phyloP scores from a whole-genome alignment of 2,797 vertebrate genomes.

The Aulostomus chinensis region DNA sequence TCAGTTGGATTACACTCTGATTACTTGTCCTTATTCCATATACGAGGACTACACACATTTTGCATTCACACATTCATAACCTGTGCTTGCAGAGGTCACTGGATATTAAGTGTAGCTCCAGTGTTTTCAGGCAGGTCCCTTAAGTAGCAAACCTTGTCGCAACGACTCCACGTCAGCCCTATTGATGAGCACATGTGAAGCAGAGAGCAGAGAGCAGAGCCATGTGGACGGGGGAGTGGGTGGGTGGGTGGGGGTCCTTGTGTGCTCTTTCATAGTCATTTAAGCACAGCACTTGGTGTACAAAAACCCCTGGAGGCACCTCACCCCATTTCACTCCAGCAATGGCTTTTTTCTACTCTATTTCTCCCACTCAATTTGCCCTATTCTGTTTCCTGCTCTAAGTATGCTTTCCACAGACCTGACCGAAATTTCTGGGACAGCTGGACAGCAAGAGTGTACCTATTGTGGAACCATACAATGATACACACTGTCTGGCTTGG shows the following conservation, averaged over 20 bases:
- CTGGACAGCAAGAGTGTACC: constrained; percentile 1
- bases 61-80: constrained; percentile 59
- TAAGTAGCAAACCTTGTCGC: constrained; percentile 73
- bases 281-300: constrained; percentile 59
- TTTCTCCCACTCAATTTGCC: constrained; percentile 33
- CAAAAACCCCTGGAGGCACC: constrained; percentile 48
- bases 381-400: constrained; percentile 15
- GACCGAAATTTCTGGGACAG: neutral
- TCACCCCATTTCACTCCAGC: constrained; percentile 60
- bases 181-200: constrained; percentile 68
- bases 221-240: constrained; percentile 23
- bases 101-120: constrained; percentile 31
- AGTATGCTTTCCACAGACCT: constrained; percentile 9
- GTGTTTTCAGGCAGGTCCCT: constrained; percentile 51
- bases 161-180: constrained; percentile 55
- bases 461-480: too few relatives aligned
- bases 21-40: constrained; percentile 17
- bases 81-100: constrained; percentile 25
- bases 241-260: constrained; percentile 5
- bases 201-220: constrained; percentile 41
- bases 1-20: constrained; percentile 22
- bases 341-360: constrained; percentile 40
- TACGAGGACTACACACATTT: constrained; percentile 51
- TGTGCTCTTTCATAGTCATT: constrained; percentile 60
- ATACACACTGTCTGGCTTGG: too few relatives aligned